These are phyloP conservation scores for Eudemis profundana DNA, from an alignment of 2,888 invertebrate genomes.

Conservation along the genomic window DNA sequence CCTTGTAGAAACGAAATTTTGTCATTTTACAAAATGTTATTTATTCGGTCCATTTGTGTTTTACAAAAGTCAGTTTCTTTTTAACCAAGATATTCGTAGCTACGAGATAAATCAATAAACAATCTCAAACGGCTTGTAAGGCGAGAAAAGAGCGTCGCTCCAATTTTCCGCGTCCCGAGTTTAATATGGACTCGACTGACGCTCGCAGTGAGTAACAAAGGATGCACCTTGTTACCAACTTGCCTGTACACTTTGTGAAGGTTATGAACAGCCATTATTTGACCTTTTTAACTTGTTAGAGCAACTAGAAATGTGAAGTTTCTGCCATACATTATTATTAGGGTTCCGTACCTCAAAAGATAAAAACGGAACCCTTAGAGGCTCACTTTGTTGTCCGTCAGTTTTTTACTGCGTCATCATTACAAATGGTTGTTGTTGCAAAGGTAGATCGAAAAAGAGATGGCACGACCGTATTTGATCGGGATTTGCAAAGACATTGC, in stretches of 20 bases:
- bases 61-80: not conserved
- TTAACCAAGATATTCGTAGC: constrained; percentile 14
- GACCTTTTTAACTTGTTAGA: too few relatives aligned
- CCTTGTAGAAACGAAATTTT: too few relatives aligned
- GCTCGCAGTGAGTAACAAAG: not conserved
- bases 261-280: not conserved
- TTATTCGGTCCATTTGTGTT: not conserved
- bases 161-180: constrained; percentile 25
- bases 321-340: too few relatives aligned
- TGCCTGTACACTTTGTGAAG: not conserved
- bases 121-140: not conserved
- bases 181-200: constrained; percentile 13
- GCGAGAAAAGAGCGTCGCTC: constrained; percentile 18
- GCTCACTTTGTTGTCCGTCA: too few relatives aligned
- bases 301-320: too few relatives aligned
- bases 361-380: too few relatives aligned
- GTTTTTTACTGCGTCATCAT: too few relatives aligned
- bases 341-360: too few relatives aligned
- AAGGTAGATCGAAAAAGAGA: too few relatives aligned
- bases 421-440: too few relatives aligned
- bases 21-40: not conserved
- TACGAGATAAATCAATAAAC: constrained; percentile 20
- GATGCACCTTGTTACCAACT: constrained; percentile 7
- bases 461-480: too few relatives aligned
- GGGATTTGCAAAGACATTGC: too few relatives aligned